Evolutionary conservation across 2,113 vertebrate genomes (phyloP).

Genomic region (Amblyornis subalaris): DNA sequence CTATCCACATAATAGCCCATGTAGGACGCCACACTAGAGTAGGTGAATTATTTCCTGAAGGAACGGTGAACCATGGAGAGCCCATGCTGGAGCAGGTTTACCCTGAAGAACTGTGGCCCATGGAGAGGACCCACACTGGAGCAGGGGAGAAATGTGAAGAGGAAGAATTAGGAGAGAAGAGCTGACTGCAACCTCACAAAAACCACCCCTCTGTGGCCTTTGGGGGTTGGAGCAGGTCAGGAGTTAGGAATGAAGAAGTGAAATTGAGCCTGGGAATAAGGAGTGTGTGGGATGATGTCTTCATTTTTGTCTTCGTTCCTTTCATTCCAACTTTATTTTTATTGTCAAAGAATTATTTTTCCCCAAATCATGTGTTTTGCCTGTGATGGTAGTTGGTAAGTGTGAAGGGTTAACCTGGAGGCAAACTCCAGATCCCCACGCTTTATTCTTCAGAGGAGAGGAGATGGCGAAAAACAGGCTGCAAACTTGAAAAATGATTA

Average conservation of each 20-base stretch:
- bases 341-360: not conserved
- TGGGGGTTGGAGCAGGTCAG: not conserved
- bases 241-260: not conserved
- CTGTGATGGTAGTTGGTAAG: not conserved
- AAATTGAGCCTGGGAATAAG: not conserved
- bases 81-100: not conserved
- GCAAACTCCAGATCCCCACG: too few relatives aligned
- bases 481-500: too few relatives aligned
- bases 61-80: not conserved
- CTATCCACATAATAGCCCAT: not conserved
- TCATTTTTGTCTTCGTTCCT: not conserved
- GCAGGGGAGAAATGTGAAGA: not conserved
- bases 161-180: not conserved
- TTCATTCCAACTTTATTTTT: not conserved
- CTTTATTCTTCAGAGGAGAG: too few relatives aligned
- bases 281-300: accelerated
- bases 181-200: not conserved
- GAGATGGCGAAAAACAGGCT: too few relatives aligned
- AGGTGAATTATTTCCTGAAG: not conserved
- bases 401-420: too few relatives aligned
- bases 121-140: not conserved
- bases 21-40: not conserved
- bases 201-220: not conserved
- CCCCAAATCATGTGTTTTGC: not conserved
- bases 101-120: not conserved